Evolutionary conservation across 2,797 vertebrate species (phyloP), one percentile per base, ranked within the genome.

Genomic region (Phalloptychus januarius): DNA sequence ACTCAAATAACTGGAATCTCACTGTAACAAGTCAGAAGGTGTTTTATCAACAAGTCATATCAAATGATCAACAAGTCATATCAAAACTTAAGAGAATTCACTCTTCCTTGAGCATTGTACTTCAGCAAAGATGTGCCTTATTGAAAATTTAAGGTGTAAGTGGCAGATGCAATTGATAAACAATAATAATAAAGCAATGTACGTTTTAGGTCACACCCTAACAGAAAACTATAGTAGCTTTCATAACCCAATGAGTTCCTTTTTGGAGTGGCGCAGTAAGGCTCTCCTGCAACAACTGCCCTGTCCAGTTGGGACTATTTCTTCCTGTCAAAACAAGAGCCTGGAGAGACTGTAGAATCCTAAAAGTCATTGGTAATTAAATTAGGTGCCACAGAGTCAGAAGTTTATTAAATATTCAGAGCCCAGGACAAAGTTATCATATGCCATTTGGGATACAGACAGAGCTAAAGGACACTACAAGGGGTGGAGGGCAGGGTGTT

Each of bases 361-460:
- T 56, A 56, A 56, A 56, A 56, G 54, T 56, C n/a, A 28, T 56
- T 28, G 4, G 2, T 56, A n/a, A 56, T 13, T 56, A 28, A 28
- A 56, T 56, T 33, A 7, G 31, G 28, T 61, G 28, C 15, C 31
- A 61, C 6, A 61, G 28, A 61, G 7, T 61, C 58, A 56, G 54
- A 56, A 74, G 25, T 61, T 33, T 16, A 31, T 16, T 16, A 56
- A 76, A 74, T 67, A 79, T 77, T 56, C 40, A 72, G 7, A 79
- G 25, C 44, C 18, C 18, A 44, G 36, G 36, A 54, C 16, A 20
- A 23, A 44, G n/a, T 45, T 23, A 11, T 7, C 13, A n/a, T 44
- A 16, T 20, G 25, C 38, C 20, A 36, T 46, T 61, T 72, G 31
- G 12, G 42, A 40, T 18, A 20, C 42, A 40, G 31, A 46, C 1